phyloP scores from a whole-genome alignment of 2,888 invertebrate genomes.

The Metalampra italica region DNA sequence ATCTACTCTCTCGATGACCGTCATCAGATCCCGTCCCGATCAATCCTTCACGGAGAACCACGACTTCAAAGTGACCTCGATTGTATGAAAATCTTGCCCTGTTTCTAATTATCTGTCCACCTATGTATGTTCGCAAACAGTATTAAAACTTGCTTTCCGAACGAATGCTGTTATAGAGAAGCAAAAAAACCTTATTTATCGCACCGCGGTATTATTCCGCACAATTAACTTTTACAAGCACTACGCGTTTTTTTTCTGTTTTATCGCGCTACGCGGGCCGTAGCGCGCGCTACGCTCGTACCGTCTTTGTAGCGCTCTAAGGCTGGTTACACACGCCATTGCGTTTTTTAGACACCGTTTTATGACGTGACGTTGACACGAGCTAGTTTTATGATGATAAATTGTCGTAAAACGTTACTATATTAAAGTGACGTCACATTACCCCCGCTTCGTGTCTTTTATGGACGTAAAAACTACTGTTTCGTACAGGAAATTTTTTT shows the following conservation, averaged over 20 bases:
- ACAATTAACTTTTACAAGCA: slow-evolving; percentile 41
- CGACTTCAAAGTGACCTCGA: no score
- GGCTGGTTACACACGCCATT: slow-evolving; percentile 1
- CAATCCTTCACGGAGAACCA: no score
- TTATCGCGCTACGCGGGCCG: slow-evolving; percentile 31
- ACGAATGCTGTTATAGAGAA: slow-evolving; percentile 4
- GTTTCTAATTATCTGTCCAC: no score
- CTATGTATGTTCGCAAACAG: background rate
- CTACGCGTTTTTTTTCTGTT: slow-evolving; percentile 25
- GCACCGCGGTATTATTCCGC: slow-evolving; percentile 17
- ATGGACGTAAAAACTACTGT: no score
- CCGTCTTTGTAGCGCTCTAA: slow-evolving; percentile 26
- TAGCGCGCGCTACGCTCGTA: slow-evolving; percentile 20
- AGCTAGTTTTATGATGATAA: background rate
- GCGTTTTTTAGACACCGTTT: background rate
- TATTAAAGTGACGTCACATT: background rate
- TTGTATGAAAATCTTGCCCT: no score
- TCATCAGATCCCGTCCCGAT: no score
- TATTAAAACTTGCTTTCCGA: background rate
- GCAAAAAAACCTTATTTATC: slow-evolving; percentile 2
- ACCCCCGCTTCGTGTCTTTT: background rate
- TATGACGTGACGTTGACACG: background rate
- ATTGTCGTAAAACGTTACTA: background rate
- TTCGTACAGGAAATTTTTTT: no score
- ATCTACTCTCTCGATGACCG: no score